phyloP scores from a whole-genome alignment of 2,888 invertebrate genomes.

The Microplitis manilae region DNA sequence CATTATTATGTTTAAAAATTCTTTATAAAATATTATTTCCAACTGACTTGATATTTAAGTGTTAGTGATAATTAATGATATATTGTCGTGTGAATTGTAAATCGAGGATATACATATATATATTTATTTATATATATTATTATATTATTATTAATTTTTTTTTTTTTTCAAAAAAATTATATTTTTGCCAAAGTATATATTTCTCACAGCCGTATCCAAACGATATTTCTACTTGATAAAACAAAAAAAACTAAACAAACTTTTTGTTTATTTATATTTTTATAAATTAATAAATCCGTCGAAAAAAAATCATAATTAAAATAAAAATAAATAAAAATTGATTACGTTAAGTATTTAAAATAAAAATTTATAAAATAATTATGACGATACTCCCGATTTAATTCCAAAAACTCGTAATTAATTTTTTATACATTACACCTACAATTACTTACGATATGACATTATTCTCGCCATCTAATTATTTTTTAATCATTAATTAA shows the following conservation, averaged over 20 bases:
- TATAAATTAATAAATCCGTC: background rate
- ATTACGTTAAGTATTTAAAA: slow-evolving; percentile 5
- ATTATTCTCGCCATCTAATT: slow-evolving; percentile 43
- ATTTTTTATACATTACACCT: slow-evolving; percentile 37
- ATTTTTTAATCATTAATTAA: slow-evolving; percentile 12
- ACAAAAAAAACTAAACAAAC: slow-evolving; percentile 2
- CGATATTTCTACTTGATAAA: slow-evolving; percentile 31
- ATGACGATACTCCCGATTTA: slow-evolving; percentile 52
- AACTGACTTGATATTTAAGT: slow-evolving; percentile 32
- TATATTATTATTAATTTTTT: background rate
- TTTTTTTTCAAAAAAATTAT: slow-evolving; percentile 26
- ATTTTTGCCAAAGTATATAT: slow-evolving; percentile 43
- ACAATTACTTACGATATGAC: slow-evolving; percentile 43
- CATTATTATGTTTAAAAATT: slow-evolving; percentile 36
- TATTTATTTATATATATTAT: background rate
- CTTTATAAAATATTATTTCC: slow-evolving; percentile 40
- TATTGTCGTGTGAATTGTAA: slow-evolving; percentile 44
- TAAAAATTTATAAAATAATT: slow-evolving; percentile 42
- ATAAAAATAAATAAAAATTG: background rate
- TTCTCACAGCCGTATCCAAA: slow-evolving; percentile 44
- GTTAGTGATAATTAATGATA: slow-evolving; percentile 39
- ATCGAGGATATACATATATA: slow-evolving; percentile 23
- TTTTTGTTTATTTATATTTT: background rate
- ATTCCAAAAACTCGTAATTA: slow-evolving; percentile 48
- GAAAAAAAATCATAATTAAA: background rate